Evolutionary conservation across 1,140 invertebrate genomes (phyloP).

Genomic region (Drosophila subobscura): DNA sequence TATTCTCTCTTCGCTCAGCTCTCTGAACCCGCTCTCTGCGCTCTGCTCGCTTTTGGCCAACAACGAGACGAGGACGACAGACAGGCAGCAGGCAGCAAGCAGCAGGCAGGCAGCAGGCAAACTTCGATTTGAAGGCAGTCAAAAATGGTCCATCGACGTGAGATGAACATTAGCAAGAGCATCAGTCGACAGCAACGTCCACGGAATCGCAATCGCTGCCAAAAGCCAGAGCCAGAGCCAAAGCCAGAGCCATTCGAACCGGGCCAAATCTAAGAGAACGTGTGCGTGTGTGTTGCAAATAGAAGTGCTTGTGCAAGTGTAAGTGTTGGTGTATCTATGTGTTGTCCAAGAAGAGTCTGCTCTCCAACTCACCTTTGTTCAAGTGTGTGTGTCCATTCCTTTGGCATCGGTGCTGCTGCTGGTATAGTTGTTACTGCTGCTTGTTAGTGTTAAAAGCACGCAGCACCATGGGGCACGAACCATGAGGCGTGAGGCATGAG

Average conservation of each 20-base stretch:
- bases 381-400: conserved; percentile 32
- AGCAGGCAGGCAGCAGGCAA: conserved; percentile 16
- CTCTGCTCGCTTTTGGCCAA: no score
- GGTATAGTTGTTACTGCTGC: conserved; percentile 42
- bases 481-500: conserved; percentile 13
- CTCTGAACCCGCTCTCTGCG: no score
- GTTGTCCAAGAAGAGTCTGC: no score
- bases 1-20: no score
- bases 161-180: conserved; percentile 70
- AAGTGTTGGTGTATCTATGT: conserved; percentile 11
- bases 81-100: conserved; percentile 26
- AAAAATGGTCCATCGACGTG: conserved; percentile 80
- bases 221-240: conserved; percentile 36
- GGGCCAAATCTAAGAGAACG: conserved; percentile 53
- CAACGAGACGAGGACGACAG: conserved; percentile 27
- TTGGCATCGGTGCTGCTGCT: conserved; percentile 13
- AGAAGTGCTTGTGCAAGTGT: conserved; percentile 21
- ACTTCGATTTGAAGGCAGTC: conserved; percentile 75
- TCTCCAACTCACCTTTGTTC: conserved; percentile 1
- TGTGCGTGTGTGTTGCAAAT: conserved; percentile 45
- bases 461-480: conserved; percentile 19
- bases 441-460: conserved; percentile 55
- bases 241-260: conserved; percentile 55
- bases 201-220: conserved; percentile 38
- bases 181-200: conserved; percentile 36